Conservation (phyloP, 1,140 invertebrate species). For the Drosophila azteca region DNA sequence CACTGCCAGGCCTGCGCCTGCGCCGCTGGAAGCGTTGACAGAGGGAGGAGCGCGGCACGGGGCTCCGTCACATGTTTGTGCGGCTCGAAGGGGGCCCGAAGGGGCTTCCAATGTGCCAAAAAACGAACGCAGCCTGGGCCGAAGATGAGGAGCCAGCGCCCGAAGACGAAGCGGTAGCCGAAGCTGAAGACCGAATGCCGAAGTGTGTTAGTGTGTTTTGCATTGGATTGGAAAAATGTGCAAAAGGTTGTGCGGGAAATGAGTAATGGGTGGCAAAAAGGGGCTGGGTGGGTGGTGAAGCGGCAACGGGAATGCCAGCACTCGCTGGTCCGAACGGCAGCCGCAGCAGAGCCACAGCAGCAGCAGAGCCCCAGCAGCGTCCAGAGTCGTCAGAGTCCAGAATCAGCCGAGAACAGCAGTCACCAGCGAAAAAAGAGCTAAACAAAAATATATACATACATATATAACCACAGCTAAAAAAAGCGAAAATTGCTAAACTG, state of each 20-base stretch:
- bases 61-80: conserved; percentile 64
- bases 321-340: conserved; percentile 37
- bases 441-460: too few species aligned
- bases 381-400: conserved; percentile 37
- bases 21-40: conserved; percentile 62
- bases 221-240: conserved; percentile 31
- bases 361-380: conserved; percentile 26
- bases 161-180: conserved; percentile 10
- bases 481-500: conserved; percentile 13
- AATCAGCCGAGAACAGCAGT: conserved; percentile 20
- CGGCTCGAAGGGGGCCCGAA: conserved; percentile 31
- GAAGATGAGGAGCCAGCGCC: conserved; percentile 19
- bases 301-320: conserved; percentile 42
- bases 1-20: conserved; percentile 47
- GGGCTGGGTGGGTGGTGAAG: conserved; percentile 6
- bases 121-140: conserved; percentile 37
- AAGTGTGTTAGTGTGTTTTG: conserved; percentile 57
- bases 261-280: background rate
- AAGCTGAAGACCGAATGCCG: conserved; percentile 6
- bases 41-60: conserved; percentile 1
- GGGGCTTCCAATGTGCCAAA: conserved; percentile 75
- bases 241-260: conserved; percentile 16
- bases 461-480: background rate
- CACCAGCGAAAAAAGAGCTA: conserved; percentile 17
- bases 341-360: conserved; percentile 16